A percentile compares a stretch with the other conserved stretches of the same genome.
Conservation (phyloP, 2,113 vertebrate species). For the Podilymbus podiceps region DNA sequence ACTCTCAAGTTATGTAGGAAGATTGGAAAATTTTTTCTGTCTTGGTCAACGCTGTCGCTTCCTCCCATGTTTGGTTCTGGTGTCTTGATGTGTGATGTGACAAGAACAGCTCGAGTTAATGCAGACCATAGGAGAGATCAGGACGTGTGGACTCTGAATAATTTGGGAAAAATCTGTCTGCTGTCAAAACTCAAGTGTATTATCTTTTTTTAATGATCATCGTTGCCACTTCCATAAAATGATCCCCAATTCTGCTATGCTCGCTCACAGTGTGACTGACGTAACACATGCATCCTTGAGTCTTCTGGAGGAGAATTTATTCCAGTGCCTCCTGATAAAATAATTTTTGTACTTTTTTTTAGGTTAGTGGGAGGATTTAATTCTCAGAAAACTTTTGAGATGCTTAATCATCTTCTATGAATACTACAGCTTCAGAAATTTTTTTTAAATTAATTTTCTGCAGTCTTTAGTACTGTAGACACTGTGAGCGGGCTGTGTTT, state of each 20-base stretch:
- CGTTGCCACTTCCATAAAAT: not conserved
- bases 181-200: not conserved
- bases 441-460: not conserved
- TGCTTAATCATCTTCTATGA: not conserved
- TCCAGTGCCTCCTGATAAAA: not conserved
- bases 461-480: not conserved
- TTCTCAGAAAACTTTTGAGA: not conserved
- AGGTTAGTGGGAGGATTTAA: not conserved
- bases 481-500: not conserved
- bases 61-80: not conserved
- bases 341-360: not conserved
- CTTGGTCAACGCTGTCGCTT: not conserved
- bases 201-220: not conserved
- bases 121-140: not conserved
- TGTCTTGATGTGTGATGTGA: not conserved
- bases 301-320: not conserved
- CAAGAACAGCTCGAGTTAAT: not conserved
- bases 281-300: not conserved
- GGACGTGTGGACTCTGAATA: not conserved
- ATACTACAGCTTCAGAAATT: not conserved
- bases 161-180: not conserved
- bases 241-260: not conserved
- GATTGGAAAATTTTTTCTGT: not conserved
- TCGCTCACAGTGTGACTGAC: not conserved
- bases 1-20: rapidly evolving